Evolutionary conservation across 2,113 vertebrate species (phyloP).

Genomic region (Channa maculata): DNA sequence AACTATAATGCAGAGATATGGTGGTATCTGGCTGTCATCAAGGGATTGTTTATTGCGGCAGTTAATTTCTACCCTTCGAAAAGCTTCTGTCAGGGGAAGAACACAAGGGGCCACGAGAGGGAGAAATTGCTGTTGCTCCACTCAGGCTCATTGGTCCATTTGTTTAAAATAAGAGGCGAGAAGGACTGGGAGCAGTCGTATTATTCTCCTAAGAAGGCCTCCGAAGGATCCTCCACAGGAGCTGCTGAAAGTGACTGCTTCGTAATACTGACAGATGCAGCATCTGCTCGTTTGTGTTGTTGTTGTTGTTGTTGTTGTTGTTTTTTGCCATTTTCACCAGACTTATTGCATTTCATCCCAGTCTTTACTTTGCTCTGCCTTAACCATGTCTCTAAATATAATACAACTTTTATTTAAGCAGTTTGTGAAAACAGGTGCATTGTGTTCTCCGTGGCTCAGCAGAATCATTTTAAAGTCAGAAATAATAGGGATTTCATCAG

Average conservation of each 20-base stretch:
- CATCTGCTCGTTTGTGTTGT: background rate
- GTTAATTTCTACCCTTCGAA: constrained; percentile 4
- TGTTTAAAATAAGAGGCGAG: constrained; percentile 11
- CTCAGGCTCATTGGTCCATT: background rate
- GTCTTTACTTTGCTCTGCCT: background rate
- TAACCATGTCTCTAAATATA: background rate
- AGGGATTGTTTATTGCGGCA: constrained; percentile 22
- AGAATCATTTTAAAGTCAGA: no score
- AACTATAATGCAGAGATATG: background rate
- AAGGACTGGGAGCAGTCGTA: background rate
- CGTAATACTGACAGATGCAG: background rate
- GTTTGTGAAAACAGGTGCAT: no score
- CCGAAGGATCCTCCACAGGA: background rate
- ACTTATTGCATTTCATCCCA: background rate
- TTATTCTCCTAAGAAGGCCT: background rate
- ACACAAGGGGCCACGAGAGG: constrained; percentile 4
- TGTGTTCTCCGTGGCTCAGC: background rate
- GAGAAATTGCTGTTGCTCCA: background rate
- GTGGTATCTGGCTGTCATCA: background rate
- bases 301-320: no score
- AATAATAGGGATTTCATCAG: no score
- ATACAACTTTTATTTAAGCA: no score
- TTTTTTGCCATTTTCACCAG: background rate
- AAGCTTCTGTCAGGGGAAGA: background rate
- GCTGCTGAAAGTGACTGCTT: background rate